Evolutionary conservation across 2,797 vertebrate genomes (phyloP).

Genomic region (Eulemur mongoz): DNA sequence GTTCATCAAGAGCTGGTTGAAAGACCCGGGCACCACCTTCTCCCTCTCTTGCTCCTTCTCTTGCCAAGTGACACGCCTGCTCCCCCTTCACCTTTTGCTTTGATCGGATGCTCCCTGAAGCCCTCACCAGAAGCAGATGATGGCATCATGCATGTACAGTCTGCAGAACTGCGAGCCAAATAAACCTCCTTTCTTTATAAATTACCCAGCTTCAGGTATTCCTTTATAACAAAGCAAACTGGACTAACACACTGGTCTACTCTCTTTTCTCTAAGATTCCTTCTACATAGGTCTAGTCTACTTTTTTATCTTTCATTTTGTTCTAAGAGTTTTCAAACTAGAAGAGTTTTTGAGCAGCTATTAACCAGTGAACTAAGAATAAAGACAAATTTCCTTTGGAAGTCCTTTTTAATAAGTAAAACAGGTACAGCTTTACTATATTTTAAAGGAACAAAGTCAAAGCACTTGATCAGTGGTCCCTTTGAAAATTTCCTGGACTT

Average conservation of each 20-base stretch:
- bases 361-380: constrained; percentile 7
- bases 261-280: not conserved
- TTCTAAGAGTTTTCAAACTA: constrained; percentile 9
- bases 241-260: not conserved
- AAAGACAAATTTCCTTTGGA: constrained; percentile 19
- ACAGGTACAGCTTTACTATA: not conserved
- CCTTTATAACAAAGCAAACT: not conserved
- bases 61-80: not conserved
- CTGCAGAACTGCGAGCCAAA: not conserved
- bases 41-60: not conserved
- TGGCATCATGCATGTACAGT: not conserved
- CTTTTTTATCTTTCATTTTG: not conserved
- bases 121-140: not conserved
- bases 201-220: not conserved
- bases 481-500: not conserved
- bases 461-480: not conserved
- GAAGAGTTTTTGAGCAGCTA: not conserved
- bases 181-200: not conserved
- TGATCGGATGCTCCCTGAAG: not conserved
- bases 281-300: not conserved
- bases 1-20: not conserved
- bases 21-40: not conserved
- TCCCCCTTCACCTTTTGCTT: not conserved
- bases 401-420: constrained; percentile 26
- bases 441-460: not conserved